Conservation (phyloP, 2,113 vertebrate species). For the Pseudopodoces humilis region DNA sequence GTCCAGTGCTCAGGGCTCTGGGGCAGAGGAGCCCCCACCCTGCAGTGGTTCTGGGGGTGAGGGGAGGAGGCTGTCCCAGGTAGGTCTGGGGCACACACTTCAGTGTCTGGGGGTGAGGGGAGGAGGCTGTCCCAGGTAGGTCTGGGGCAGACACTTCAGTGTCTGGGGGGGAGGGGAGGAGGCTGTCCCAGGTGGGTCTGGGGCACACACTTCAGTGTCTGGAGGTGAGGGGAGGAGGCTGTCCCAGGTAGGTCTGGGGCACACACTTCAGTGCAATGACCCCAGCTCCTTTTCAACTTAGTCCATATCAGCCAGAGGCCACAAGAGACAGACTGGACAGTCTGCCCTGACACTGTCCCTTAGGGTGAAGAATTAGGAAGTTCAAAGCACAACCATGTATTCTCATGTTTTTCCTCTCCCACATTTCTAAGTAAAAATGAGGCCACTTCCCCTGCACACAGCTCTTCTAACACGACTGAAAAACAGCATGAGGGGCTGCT, state of each 20-base stretch:
- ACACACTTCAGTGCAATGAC: background rate
- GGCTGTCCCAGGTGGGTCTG: background rate
- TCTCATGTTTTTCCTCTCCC: background rate
- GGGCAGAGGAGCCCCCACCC: background rate
- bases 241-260: background rate
- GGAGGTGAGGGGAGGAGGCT: background rate
- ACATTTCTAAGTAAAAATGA: background rate
- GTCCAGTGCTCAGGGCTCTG: fast-evolving
- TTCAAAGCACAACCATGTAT: background rate
- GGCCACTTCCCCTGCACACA: background rate
- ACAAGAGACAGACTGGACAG: background rate
- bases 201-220: background rate
- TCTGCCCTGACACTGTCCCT: background rate
- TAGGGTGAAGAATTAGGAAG: background rate
- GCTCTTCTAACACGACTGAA: background rate
- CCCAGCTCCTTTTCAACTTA: background rate
- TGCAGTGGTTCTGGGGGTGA: background rate
- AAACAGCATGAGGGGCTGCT: background rate
- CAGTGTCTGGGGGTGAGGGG: background rate
- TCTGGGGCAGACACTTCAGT: background rate
- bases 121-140: background rate
- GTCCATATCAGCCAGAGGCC: background rate
- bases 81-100: background rate
- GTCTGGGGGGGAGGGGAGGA: background rate
- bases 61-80: background rate